Base-by-base conservation (phyloP, 1,140 invertebrate genomes). In the Pissodes strobi region DNA sequence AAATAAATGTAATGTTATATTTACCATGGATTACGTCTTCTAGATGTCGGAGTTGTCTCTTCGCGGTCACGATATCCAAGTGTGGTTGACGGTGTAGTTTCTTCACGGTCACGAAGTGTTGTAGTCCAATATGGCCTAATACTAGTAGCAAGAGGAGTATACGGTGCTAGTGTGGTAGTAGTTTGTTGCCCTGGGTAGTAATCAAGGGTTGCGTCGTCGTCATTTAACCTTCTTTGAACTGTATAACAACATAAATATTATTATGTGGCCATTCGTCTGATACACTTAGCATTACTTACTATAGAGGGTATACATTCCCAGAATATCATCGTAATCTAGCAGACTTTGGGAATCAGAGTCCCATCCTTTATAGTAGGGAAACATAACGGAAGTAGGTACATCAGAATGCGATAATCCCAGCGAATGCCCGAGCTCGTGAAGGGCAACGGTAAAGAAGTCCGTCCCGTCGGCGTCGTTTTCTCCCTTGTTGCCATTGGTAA, bases 361-460 rank as follows among this genome's bases (percentile, higher is more conserved):
- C 22, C 76, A 84, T 12, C 84, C 85, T 69, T 86, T 86, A 74
- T 92, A 92, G 79, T 90, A 92, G 0, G 91, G 89, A 75, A 89
- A 90, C 91, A 94, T 94, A 18, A 94, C 82, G 0, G 90, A 87
- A 2, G 79, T 80, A 19, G 80, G 77, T 0, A 87, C 86, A 34
- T 84, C 81, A 0, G 90, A 91, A 79, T 94, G 91, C 1, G 84
- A 83, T 18, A 94, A 76, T 1, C 91, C 91, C 2, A 94, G 80
- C 52, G 88, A 87, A 76, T 94, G 91, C 0, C 91, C 91, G 49
- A 93, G 84, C 78, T 94, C 91, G 72, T 94, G 91, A 1, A 90
- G 84, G 9, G 90, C 90, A 9, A 91, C 90, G 30, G 88, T 83
- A 70, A 87, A 90, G 69, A 93, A 86, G 69, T 90, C 85, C 1